Evolutionary conservation across 2,797 vertebrate species (phyloP).

Genomic region (Clarias fuscus): DNA sequence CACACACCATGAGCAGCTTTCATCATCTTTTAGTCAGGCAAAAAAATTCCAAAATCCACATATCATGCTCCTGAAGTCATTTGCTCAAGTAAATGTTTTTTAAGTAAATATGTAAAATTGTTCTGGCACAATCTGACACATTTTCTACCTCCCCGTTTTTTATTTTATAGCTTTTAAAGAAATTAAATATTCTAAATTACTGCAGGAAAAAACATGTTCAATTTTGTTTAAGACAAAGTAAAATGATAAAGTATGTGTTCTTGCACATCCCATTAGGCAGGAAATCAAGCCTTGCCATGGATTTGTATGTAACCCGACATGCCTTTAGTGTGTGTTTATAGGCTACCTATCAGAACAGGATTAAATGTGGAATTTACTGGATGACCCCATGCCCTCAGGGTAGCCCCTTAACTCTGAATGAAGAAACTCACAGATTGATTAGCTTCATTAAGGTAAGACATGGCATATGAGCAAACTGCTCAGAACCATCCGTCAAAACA

Average conservation of each 20-base stretch:
- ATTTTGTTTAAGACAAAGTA: conserved; percentile 5
- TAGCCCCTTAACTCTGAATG: conserved; percentile 46
- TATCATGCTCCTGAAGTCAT: background rate
- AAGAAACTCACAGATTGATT: conserved; percentile 53
- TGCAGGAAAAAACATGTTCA: conserved; percentile 13
- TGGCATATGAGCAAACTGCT: conserved; percentile 44
- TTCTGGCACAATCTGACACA: background rate
- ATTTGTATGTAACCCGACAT: conserved; percentile 46
- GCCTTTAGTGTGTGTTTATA: conserved; percentile 57
- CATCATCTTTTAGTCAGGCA: conserved; percentile 68
- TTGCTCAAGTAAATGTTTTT: background rate
- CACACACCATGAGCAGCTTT: conserved; percentile 69
- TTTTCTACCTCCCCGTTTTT: background rate
- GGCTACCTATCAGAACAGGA: conserved; percentile 52
- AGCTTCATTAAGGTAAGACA: conserved; percentile 67
- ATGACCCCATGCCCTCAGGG: conserved; percentile 47
- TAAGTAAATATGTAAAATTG: too few species aligned
- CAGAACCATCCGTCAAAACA: conserved; percentile 50
- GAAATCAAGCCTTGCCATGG: conserved; percentile 43
- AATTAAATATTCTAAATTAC: conserved; percentile 25
- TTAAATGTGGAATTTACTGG: conserved; percentile 56
- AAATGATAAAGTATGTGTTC: conserved; percentile 42
- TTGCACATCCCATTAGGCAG: conserved; percentile 48
- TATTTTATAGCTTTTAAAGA: background rate
- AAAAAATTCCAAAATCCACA: conserved; percentile 9